Percentiles rank a stretch among this genome's conserved stretches.
phyloP scores from a whole-genome alignment of 2,797 vertebrate genomes.

The Periparus ater region DNA sequence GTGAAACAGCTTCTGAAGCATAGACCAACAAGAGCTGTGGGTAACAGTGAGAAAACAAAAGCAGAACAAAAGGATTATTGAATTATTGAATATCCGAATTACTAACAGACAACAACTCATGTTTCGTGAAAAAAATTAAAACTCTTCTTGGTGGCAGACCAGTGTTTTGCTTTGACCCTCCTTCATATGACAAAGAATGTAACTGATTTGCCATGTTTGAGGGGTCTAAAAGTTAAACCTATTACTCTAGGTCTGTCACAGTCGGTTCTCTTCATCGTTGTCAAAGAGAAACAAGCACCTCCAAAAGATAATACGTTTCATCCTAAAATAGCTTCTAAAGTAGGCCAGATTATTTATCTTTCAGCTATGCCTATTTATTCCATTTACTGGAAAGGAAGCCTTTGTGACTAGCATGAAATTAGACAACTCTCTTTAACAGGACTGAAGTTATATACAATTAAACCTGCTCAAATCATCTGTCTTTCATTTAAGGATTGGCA shows the following conservation, averaged over 20 bases:
- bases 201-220: background rate
- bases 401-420: conserved; percentile 56
- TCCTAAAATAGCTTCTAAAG: conserved; percentile 58
- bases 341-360: conserved; percentile 66
- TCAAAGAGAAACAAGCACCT: conserved; percentile 33
- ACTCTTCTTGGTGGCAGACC: background rate
- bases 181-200: background rate
- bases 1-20: background rate
- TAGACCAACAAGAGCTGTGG: background rate
- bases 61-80: background rate
- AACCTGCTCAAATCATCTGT: background rate
- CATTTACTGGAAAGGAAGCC: conserved; percentile 36
- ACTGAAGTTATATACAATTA: conserved; percentile 12
- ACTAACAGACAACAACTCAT: background rate
- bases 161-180: background rate
- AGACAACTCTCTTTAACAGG: conserved; percentile 11
- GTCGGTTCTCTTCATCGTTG: background rate
- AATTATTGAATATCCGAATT: background rate
- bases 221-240: conserved; percentile 7
- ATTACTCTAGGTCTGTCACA: background rate
- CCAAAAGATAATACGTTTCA: background rate
- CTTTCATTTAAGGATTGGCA: background rate
- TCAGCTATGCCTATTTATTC: conserved; percentile 54
- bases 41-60: background rate
- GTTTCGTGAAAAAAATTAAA: background rate